These are phyloP conservation scores for Pandion haliaetus DNA, from an alignment of 2,113 vertebrate species.

Conservation along the genomic window DNA sequence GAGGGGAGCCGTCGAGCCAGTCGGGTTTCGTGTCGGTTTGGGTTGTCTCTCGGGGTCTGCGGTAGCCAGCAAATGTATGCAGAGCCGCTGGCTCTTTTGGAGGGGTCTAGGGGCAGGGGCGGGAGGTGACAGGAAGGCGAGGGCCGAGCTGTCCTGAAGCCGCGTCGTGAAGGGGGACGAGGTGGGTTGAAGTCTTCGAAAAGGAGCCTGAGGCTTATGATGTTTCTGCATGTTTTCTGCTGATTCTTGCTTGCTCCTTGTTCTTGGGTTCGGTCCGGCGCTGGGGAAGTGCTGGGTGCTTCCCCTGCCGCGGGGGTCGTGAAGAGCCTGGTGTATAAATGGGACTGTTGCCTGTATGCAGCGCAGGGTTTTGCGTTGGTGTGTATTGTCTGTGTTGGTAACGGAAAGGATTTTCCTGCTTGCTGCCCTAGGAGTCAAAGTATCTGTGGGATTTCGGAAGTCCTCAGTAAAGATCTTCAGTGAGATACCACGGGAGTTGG, in stretches of 20 bases:
- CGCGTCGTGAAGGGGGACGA: accelerated
- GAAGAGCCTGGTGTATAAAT: neutral
- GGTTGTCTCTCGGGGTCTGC: neutral
- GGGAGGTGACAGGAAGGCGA: neutral
- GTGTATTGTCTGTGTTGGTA: neutral
- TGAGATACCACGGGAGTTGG: neutral
- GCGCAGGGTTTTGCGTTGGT: neutral
- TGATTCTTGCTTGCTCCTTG: neutral
- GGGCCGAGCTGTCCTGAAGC: neutral
- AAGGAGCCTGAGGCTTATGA: neutral
- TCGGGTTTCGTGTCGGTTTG: accelerated
- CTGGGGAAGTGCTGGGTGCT: neutral
- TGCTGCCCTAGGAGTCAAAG: neutral
- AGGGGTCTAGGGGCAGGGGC: neutral
- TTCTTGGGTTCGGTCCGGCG: neutral
- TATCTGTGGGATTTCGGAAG: neutral
- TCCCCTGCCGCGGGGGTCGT: accelerated
- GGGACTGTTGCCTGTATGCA: accelerated
- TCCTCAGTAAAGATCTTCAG: neutral
- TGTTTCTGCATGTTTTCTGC: neutral
- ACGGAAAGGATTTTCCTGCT: neutral
- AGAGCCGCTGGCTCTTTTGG: neutral
- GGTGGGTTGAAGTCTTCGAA: neutral
- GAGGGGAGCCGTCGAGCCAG: neutral
- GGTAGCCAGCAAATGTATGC: neutral